Base-by-base conservation (phyloP, 30 jellyfish, hydroid and myxozoan species). In the Pelagia noctiluca region DNA sequence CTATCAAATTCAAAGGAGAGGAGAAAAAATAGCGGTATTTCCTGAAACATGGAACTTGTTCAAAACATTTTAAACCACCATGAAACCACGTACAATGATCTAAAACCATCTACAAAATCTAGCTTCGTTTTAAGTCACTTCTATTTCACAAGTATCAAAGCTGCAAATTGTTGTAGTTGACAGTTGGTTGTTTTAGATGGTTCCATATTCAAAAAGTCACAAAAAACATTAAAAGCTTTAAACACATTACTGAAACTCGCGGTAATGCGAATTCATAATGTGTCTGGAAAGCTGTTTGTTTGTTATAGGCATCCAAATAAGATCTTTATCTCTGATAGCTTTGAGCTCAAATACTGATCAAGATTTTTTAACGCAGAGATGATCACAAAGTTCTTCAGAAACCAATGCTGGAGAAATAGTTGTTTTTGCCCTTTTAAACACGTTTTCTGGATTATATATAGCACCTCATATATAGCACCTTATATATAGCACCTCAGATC, bases 371-470 rank as follows among this genome's bases (percentile, higher is more conserved):
- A 42, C 57, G 57, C 57, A 42, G 16, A 42, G 16, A 42, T 42
- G 57, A 42, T 42, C 57, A 42, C 57, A 42, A 42, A 42, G 8
- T 42, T 42, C 57, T 42, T 42, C 57, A 5, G 57, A 42, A 42
- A 42, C 57, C 57, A 42, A 42, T 42, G 57, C 57, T 42, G 57
- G 57, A 42, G 57, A 42, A 42, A 42, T 42, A 42, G 57, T 42
- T 42, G 57, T 42, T 42, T 42, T 42, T 42, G 57, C 57, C 57
- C 57, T 8, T 42, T 42, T 42, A 42, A 42, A 42, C 57, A 42
- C 57, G 16, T 42, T 42, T 42, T 42, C 57, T 42, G 8, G 57
- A 42, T n/a, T n/a, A n/a, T n/a, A n/a, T n/a, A n/a, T n/a, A n/a
- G n/a, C n/a, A n/a, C n/a, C n/a, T n/a, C n/a, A n/a, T n/a, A n/a